Conservation (phyloP, 2,797 vertebrate species). For the Syngnathus acus region DNA sequence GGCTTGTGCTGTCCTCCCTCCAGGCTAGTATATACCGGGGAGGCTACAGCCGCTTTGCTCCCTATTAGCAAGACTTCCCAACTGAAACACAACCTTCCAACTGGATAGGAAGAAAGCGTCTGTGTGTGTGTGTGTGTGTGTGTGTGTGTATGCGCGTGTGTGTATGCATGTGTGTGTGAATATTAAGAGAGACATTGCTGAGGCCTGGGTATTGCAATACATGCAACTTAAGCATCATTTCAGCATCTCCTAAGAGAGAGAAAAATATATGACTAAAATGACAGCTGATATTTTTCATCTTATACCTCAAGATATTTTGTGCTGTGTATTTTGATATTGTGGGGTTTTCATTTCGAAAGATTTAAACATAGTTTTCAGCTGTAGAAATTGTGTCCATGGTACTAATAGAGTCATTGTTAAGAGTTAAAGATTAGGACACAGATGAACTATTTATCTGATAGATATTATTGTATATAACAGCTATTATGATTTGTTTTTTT, state of each 20-base stretch:
- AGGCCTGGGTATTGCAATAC: slow-evolving; percentile 96
- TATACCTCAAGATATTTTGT: slow-evolving; percentile 99
- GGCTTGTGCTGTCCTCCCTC: slow-evolving; percentile 98
- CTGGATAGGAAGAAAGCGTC: slow-evolving; percentile 46
- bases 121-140: slow-evolving; percentile 12
- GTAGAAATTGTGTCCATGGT: slow-evolving; percentile 85
- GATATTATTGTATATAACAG: slow-evolving; percentile 78
- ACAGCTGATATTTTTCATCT: slow-evolving; percentile 94
- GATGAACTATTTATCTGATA: slow-evolving; percentile 48
- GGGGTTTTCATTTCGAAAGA: slow-evolving; percentile 95
- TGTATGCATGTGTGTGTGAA: background rate
- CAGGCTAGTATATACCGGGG: slow-evolving; percentile 99
- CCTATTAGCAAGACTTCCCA: slow-evolving; percentile 74
- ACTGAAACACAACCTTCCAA: slow-evolving; percentile 56
- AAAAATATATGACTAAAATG: slow-evolving; percentile 35
- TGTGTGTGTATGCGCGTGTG: slow-evolving; percentile 1
- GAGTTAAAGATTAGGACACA: slow-evolving; percentile 41
- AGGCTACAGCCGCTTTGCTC: slow-evolving; percentile 98
- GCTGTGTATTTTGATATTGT: slow-evolving; percentile 99
- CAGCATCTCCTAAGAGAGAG: slow-evolving; percentile 77
- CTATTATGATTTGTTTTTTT: background rate
- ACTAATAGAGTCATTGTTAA: slow-evolving; percentile 79
- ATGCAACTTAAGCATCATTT: slow-evolving; percentile 91
- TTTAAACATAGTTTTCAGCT: slow-evolving; percentile 83
- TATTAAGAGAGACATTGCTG: slow-evolving; percentile 58